phyloP scores from a whole-genome alignment of 2,797 vertebrate species.

The Tragopan temminckii region DNA sequence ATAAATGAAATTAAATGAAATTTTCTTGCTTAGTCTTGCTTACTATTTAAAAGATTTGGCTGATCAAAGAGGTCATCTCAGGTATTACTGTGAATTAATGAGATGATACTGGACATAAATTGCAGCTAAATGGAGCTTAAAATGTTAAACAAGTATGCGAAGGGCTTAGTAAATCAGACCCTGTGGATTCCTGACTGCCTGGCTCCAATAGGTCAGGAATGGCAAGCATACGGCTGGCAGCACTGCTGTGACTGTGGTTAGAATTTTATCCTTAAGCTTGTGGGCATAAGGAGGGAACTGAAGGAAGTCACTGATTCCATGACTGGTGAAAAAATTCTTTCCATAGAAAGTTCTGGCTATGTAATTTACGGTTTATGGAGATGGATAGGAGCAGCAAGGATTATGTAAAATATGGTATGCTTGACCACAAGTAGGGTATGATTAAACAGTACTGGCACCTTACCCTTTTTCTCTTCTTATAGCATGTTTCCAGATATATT shows the following conservation, averaged over 20 bases:
- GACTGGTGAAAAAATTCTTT: not conserved
- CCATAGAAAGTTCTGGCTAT: not conserved
- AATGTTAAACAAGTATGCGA: slow-evolving; percentile 47
- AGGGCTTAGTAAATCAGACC: not conserved
- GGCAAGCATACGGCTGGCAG: not conserved
- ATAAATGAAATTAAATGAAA: not conserved
- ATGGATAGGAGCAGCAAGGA: not conserved
- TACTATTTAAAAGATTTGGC: slow-evolving; percentile 60
- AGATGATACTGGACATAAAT: slow-evolving; percentile 18
- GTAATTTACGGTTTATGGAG: not conserved
- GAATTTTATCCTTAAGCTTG: not conserved
- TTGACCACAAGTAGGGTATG: not conserved
- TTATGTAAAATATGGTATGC: not conserved
- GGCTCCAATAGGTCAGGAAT: not conserved
- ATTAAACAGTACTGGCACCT: not conserved
- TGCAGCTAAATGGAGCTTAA: slow-evolving; percentile 45
- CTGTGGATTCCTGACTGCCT: not conserved
- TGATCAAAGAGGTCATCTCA: slow-evolving; percentile 5
- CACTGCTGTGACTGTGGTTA: not conserved
- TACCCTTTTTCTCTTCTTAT: not conserved
- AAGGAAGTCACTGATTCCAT: not conserved
- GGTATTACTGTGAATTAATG: not conserved
- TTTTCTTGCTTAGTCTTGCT: slow-evolving; percentile 17
- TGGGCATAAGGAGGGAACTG: not conserved
- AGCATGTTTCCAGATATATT: not conserved